A percentile compares a stretch with the other conserved stretches of the same genome.
Conservation (phyloP, 2,797 vertebrate genomes). For the Sebastes vulpes region DNA sequence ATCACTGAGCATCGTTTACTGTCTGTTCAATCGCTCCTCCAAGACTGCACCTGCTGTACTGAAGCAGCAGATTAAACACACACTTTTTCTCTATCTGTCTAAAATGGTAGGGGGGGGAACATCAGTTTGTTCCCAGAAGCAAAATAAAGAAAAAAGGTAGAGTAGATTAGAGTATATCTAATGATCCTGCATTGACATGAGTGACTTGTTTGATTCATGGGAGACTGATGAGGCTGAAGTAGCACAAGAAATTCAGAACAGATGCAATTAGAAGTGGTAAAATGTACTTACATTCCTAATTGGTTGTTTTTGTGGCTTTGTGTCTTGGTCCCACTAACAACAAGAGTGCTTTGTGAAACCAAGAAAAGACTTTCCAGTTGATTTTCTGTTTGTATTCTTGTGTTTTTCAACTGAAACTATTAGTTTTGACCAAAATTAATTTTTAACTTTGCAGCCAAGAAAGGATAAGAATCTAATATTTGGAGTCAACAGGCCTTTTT, state of each 20-base stretch:
- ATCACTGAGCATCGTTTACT: constrained; percentile 58
- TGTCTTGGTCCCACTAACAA: neutral
- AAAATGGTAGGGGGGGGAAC: neutral
- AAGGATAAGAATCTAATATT: neutral
- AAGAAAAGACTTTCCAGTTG: neutral
- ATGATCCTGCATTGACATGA: neutral
- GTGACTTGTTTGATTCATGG: neutral
- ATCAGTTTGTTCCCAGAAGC: neutral
- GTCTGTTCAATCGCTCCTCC: constrained; percentile 50
- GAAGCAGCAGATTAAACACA: constrained; percentile 25
- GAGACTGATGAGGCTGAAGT: neutral
- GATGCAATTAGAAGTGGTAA: neutral
- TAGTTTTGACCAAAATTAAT: neutral
- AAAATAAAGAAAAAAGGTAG: neutral
- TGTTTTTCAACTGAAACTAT: neutral
- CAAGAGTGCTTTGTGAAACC: neutral
- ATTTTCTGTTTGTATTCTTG: neutral
- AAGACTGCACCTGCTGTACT: constrained; percentile 40
- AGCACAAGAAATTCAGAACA: neutral
- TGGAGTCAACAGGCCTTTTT: neutral
- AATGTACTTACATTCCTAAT: too few relatives aligned
- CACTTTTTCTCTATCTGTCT: neutral
- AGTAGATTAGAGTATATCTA: neutral
- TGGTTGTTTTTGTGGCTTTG: neutral
- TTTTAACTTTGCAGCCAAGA: neutral